These are phyloP conservation scores for Sardina pilchardus DNA, from an alignment of 2,113 vertebrate species.

Conservation along the genomic window DNA sequence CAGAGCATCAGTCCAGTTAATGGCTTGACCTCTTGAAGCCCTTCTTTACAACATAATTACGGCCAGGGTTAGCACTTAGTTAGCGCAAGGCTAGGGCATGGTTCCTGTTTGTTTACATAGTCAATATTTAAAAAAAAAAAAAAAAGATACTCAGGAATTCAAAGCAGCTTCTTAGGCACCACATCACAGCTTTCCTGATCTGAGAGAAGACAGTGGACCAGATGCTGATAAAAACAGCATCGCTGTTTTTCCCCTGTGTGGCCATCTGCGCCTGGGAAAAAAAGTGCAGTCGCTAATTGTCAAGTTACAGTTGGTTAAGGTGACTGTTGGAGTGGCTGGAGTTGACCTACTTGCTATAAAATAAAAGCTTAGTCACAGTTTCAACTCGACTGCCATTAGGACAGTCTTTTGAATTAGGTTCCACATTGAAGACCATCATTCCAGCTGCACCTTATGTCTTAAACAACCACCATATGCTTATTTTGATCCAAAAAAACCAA, in stretches of 20 bases:
- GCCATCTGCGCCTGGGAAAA: not conserved
- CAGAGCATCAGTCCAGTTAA: not conserved
- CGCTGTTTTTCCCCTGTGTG: conserved; percentile 2
- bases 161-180: not conserved
- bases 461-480: not conserved
- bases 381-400: not conserved
- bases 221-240: not conserved
- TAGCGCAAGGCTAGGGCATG: not conserved
- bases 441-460: not conserved
- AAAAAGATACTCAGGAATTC: not conserved
- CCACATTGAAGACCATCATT: not conserved
- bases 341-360: not conserved
- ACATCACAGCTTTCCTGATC: conserved; percentile 17
- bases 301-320: conserved; percentile 7
- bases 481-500: too few relatives aligned
- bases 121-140: too few relatives aligned
- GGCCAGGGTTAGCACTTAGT: not conserved
- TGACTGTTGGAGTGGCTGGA: not conserved
- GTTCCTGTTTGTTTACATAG: not conserved
- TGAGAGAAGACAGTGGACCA: conserved; percentile 2
- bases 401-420: not conserved
- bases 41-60: not conserved
- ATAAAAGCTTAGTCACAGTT: not conserved
- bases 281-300: not conserved
- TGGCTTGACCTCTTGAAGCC: not conserved